A percentile compares a stretch with the other conserved stretches of the same genome.
phyloP scores from a whole-genome alignment of 2,888 invertebrate genomes.

The Shargacucullia verbasci region DNA sequence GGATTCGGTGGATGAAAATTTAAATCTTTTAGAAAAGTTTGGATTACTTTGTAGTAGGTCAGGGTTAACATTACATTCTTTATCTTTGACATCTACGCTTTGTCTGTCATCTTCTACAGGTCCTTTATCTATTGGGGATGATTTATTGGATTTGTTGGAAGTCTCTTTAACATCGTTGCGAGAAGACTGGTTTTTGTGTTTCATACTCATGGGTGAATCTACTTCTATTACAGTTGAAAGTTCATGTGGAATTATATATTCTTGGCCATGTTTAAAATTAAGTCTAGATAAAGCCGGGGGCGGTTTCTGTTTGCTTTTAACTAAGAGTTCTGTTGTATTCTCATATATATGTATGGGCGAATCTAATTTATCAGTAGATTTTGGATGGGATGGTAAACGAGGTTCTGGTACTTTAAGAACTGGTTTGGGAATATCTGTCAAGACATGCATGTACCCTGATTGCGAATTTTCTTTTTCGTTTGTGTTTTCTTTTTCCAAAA shows the following conservation, averaged over 20 bases:
- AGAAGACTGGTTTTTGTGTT: conserved; percentile 73
- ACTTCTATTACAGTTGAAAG: conserved; percentile 92
- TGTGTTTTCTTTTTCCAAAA: conserved; percentile 34
- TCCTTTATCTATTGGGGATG: conserved; percentile 39
- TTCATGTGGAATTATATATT: conserved; percentile 87
- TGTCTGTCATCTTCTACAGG: conserved; percentile 32
- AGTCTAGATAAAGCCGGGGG: conserved; percentile 82
- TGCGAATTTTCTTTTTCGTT: conserved; percentile 31
- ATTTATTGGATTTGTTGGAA: conserved; percentile 51
- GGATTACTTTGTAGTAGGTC: conserved; percentile 67
- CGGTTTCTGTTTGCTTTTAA: conserved; percentile 72
- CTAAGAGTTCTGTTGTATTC: conserved; percentile 37
- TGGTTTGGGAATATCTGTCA: conserved; percentile 78
- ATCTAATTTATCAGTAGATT: conserved; percentile 39
- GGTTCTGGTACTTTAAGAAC: conserved; percentile 50
- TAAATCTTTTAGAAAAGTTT: conserved; percentile 48
- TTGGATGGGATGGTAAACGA: conserved; percentile 22
- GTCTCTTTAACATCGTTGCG: conserved; percentile 62
- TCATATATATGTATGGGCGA: conserved; percentile 44
- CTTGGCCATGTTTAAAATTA: conserved; percentile 74
- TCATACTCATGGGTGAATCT: conserved; percentile 90
- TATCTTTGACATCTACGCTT: conserved; percentile 18
- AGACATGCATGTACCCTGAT: conserved; percentile 66
- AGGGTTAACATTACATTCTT: conserved; percentile 57
- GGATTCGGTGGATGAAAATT: conserved; percentile 63